These are phyloP conservation scores for Sus scrofa DNA, from an alignment of 2,113 vertebrate genomes.

Conservation along the genomic window T2T-Sscrofa CM000814.6:41770001-41770500, in stretches of 20 bases:
- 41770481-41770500: neutral
- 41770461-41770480: neutral
- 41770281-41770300: neutral
- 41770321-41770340: neutral
- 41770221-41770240: neutral
- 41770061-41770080: neutral
- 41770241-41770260: neutral
- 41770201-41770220: neutral
- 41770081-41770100: neutral
- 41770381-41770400: accelerated
- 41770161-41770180: neutral
- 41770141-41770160: neutral
- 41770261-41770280: neutral
- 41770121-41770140: neutral
- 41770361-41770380: neutral
- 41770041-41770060: neutral
- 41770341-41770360: neutral
- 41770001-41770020: neutral
- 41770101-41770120: neutral
- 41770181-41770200: neutral
- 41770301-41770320: accelerated
- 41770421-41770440: neutral
- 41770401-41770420: neutral
- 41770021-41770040: neutral
- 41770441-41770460: neutral